Base-by-base conservation (phyloP, 2,113 vertebrate genomes). In the Heliornis fulica region DNA sequence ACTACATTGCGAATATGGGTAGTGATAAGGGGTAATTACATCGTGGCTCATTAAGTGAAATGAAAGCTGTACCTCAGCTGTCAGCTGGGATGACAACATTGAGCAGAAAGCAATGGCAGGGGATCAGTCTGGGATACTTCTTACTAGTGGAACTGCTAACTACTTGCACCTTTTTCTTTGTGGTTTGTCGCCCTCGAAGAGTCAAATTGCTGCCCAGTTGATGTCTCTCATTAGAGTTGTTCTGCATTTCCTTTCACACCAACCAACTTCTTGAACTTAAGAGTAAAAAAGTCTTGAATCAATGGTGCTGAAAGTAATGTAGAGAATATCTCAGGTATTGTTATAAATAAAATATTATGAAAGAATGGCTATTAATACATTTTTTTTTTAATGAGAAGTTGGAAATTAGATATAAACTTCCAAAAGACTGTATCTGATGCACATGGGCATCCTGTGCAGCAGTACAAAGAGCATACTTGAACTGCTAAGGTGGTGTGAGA, bases 1-100 rank as follows among this genome's bases (percentile, higher is more conserved):
- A 38, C 7, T 40, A 4, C 18, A 34, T 8, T 40, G 9, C 0
- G 1, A 41, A 15, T 38, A 34, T 48, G 41, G 20, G 17, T 59
- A 46, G 45, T 89, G 7, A 25, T 6, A 51, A 3, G 8, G 34
- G 18, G 15, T 45, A 45, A 21, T 61, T 77, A 16, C 21, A 19
- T 3, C 48, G 29, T 46, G 38, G 13, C 20, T 31, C 23, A 28
- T 41, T 50, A 66, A 74, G 66, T 4, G 40, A 38, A 81, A 84
- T 20, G 18, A 28, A 40, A 4, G 1, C 8, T 82, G 34, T 76
- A 10, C 23, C 12, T 79, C 61, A 56, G 20, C n/a, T 69, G 22
- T 50, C 8, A 11, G 38, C 32, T 78, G 23, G 14, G 18, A 34
- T 46, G 31, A 19, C 36, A 46, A 20, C 40, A 43, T 28, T 76